Evolutionary conservation across 2,888 invertebrate species (phyloP), one percentile per base, ranked within the genome.

Genomic region (Amblyjoppa proteus): DNA sequence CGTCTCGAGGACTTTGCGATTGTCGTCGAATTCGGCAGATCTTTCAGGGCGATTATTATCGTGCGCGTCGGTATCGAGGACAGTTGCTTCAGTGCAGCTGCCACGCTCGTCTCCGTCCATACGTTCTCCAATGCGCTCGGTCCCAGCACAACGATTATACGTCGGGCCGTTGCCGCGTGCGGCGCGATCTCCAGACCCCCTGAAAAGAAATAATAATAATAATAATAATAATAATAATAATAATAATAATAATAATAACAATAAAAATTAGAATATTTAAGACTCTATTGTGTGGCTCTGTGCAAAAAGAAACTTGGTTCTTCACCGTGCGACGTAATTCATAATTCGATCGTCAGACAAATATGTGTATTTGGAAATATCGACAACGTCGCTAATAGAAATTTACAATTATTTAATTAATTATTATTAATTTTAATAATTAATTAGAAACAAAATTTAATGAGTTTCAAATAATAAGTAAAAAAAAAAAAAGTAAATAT

Each of bases 171-270:
- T 93, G 95, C 89, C 90, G 95, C 92, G 91, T 95, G 91, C 90
- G 95, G 93, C 93, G 95, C 93, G 94, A 95, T 92, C 94, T 96
- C 92, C 93, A 95, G 88, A 93, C 94, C 91, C 96, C 96, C 96
- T 96, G 94, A 13, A 93, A 93, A 75, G 70, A 49, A 71, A 20
- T 20, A 20, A 20, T 20, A 20, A 20, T 20, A 20, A 20, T 20
- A 20, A 20, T 20, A 20, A 20, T 20, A 20, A 20, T 20, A 20
- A 20, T 20, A 20, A 20, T 20, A 20, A 20, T 20, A 20, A 20
- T 20, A 20, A 20, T 20, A 20, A 20, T 20, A 20, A 20, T 20
- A 20, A 28, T 11, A 49, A 41, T 6, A 53, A n/a, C n/a, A n/a
- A n/a, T 9, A 38, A 25, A 58, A n/a, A 25, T 58, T 13, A 25